Percentiles rank a stretch among this genome's conserved stretches.
phyloP scores from a whole-genome alignment of 2,888 invertebrate genomes.

The Encarsia formosa region DNA sequence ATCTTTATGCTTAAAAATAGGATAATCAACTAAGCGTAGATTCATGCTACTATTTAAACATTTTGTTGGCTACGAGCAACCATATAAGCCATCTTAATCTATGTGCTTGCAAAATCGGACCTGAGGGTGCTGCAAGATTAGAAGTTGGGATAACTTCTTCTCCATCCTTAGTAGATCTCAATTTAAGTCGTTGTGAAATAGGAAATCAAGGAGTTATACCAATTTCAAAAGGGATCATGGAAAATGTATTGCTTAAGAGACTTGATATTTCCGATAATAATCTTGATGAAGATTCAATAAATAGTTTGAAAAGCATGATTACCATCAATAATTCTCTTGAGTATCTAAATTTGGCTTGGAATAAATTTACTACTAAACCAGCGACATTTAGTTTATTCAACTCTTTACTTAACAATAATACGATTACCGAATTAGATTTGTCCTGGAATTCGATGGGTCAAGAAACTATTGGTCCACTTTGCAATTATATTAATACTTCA shows the following conservation, averaged over 20 bases:
- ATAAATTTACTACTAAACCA: conserved; percentile 50
- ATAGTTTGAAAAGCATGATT: conserved; percentile 48
- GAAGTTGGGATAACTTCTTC: conserved; percentile 44
- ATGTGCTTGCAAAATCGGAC: conserved; percentile 51
- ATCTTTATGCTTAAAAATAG: conserved; percentile 31
- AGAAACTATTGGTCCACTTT: conserved; percentile 33
- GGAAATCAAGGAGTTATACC: conserved; percentile 49
- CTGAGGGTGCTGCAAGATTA: conserved; percentile 46
- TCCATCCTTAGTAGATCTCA: conserved; percentile 44
- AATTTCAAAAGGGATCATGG: conserved; percentile 43
- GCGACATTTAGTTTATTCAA: conserved; percentile 47
- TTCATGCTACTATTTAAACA: conserved; percentile 45
- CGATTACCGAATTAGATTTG: conserved; percentile 47
- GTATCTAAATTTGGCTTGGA: conserved; percentile 56
- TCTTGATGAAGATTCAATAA: conserved; percentile 50
- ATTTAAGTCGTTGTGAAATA: conserved; percentile 52
- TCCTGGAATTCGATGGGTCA: conserved; percentile 54
- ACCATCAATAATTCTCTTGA: conserved; percentile 49
- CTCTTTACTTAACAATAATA: conserved; percentile 43
- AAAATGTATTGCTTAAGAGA: conserved; percentile 43
- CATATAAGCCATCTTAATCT: conserved; percentile 45
- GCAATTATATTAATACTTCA: conserved; percentile 30
- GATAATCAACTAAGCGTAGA: conserved; percentile 50
- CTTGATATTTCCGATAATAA: conserved; percentile 55
- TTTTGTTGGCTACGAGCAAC: conserved; percentile 47